Conservation (phyloP, 2,888 invertebrate species). For the Rambutsinella grinnellia region DNA sequence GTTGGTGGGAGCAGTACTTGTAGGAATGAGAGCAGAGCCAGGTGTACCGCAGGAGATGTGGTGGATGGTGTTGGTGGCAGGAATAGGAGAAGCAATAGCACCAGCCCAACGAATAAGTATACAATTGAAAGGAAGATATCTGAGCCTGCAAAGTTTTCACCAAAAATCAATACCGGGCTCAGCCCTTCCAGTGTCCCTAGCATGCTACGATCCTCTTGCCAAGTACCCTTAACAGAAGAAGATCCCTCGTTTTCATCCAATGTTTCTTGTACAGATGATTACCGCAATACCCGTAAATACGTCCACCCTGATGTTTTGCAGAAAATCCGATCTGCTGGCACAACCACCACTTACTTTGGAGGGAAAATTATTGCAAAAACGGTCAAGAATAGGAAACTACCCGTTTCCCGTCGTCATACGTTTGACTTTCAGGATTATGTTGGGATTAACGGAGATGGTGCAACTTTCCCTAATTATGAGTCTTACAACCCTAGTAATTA, state of each 20-base stretch:
- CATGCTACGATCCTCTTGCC: constrained; percentile 44
- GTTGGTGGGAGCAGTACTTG: background rate
- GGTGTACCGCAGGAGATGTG: constrained; percentile 26
- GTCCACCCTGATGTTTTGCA: constrained; percentile 79
- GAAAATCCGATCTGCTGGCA: constrained; percentile 90
- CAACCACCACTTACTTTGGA: constrained; percentile 89
- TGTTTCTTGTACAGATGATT: constrained; percentile 38
- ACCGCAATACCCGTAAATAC: constrained; percentile 67
- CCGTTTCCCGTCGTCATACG: constrained; percentile 59
- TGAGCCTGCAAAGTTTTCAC: constrained; percentile 61
- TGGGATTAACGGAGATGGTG: constrained; percentile 38
- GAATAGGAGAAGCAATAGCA: constrained; percentile 23
- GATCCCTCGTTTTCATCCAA: constrained; percentile 50
- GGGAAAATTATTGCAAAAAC: constrained; percentile 78
- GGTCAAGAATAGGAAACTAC: constrained; percentile 60
- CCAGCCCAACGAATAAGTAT: constrained; percentile 38
- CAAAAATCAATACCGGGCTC: constrained; percentile 56
- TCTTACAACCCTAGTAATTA: constrained; percentile 39
- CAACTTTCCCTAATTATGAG: constrained; percentile 38
- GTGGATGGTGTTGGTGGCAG: constrained; percentile 33
- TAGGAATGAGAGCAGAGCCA: background rate
- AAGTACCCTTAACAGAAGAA: constrained; percentile 58
- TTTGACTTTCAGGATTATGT: constrained; percentile 59
- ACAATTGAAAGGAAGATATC: constrained; percentile 57
- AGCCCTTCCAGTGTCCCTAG: constrained; percentile 46